A percentile compares a stretch with the other conserved stretches of the same genome.
phyloP scores from a whole-genome alignment of 1,140 invertebrate species.

The Portunus trituberculatus region DNA sequence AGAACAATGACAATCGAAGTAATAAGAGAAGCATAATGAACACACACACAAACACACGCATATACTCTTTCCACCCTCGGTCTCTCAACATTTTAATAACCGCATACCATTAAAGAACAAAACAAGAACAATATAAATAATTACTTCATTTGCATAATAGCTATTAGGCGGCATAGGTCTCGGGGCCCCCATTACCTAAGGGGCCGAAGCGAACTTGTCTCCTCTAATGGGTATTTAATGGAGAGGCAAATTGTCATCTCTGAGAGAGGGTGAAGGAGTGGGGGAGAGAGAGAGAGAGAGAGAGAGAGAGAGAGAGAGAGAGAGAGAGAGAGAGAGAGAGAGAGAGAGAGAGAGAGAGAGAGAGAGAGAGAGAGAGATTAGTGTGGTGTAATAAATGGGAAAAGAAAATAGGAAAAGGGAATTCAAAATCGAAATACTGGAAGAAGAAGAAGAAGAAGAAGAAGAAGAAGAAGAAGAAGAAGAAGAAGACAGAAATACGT shows the following conservation, averaged over 20 bases:
- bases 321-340: conserved; percentile 27
- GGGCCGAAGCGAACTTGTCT: not conserved
- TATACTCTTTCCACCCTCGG: not conserved
- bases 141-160: conserved; percentile 5
- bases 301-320: conserved; percentile 28
- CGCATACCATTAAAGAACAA: not conserved
- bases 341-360: conserved; percentile 16
- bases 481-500: not conserved
- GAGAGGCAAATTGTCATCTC: not conserved
- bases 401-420: not conserved
- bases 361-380: no score
- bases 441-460: not conserved
- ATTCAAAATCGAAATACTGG: not conserved
- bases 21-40: not conserved
- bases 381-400: no score
- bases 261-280: not conserved
- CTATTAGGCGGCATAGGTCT: not conserved
- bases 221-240: conserved; percentile 14
- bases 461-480: not conserved
- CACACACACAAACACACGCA: conserved; percentile 36
- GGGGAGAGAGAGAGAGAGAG: not conserved
- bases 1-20: not conserved
- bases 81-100: not conserved
- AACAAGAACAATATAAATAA: conserved; percentile 28
- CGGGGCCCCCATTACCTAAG: not conserved